phyloP scores from a whole-genome alignment of 2,888 invertebrate genomes.

The Ptycholaimellus sp. region DNA sequence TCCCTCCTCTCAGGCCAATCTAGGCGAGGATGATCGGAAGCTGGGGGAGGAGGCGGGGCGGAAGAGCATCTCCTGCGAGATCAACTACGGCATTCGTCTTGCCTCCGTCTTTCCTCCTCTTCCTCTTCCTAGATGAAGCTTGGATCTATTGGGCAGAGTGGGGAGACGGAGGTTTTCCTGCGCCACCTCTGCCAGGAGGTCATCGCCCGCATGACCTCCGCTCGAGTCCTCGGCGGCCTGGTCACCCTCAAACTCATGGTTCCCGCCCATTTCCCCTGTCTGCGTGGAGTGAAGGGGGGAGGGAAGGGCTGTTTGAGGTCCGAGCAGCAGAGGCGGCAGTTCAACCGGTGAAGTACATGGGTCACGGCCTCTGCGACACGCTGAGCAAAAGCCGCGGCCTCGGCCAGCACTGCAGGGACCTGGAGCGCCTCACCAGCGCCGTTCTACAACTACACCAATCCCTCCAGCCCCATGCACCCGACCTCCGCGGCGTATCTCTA shows the following conservation, averaged over 20 bases:
- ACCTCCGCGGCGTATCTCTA: no score
- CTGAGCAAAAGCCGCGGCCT: no score
- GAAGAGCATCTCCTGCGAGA: conserved; percentile 84
- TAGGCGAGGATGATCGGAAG: conserved; percentile 32
- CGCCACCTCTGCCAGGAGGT: conserved; percentile 58
- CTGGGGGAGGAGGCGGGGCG: conserved; percentile 30
- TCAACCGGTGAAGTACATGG: conserved; percentile 72
- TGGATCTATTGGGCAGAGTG: conserved; percentile 7
- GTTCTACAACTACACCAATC: no score
- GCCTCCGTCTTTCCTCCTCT: no score
- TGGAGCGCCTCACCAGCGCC: no score
- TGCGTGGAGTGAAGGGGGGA: no score
- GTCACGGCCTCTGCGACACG: conserved; percentile 68
- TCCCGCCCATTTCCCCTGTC: conserved; percentile 3
- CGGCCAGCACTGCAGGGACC: no score
- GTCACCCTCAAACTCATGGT: conserved; percentile 73
- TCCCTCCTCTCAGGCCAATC: no score
- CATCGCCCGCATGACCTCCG: conserved; percentile 43
- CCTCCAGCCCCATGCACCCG: no score
- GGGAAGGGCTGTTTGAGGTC: conserved; percentile 19
- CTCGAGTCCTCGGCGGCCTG: conserved; percentile 49
- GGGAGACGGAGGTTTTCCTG: conserved; percentile 51
- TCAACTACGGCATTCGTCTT: conserved; percentile 88
- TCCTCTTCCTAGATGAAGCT: not conserved
- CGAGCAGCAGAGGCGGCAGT: conserved; percentile 61